phyloP scores from a whole-genome alignment of 64 coral and sea anemone species.

The Dendronephthya gigantea region DNA sequence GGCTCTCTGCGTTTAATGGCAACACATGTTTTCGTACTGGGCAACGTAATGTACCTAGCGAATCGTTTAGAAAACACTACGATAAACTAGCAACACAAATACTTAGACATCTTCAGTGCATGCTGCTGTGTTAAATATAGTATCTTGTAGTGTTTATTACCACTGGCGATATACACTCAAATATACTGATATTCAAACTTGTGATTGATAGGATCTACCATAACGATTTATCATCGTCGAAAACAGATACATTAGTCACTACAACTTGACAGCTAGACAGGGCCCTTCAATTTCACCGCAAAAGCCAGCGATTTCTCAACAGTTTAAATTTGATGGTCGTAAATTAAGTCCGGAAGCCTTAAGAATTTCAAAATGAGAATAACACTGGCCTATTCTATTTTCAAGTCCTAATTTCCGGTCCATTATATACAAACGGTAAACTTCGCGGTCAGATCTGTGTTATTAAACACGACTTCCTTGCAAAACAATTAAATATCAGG shows the following conservation, averaged over 20 bases:
- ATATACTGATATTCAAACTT: too few relatives aligned
- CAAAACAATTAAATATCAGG: background rate
- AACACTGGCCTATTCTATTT: background rate
- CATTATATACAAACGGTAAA: background rate
- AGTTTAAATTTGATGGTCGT: background rate
- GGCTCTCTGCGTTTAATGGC: too few relatives aligned
- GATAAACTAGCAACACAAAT: too few relatives aligned
- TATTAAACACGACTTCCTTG: background rate
- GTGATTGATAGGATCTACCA: too few relatives aligned
- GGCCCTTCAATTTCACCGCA: background rate
- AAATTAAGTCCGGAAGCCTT: background rate
- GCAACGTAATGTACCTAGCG: background rate
- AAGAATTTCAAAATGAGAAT: background rate
- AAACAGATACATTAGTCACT: too few relatives aligned
- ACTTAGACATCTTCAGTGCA: too few relatives aligned
- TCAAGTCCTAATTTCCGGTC: background rate
- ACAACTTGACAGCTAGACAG: background rate
- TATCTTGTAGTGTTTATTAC: too few relatives aligned
- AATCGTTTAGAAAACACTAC: background rate
- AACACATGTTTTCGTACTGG: background rate
- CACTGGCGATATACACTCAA: too few relatives aligned
- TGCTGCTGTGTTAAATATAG: too few relatives aligned
- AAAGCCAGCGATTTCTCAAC: background rate
- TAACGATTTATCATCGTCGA: too few relatives aligned
- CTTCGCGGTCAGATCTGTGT: background rate